Conservation (phyloP, 30 jellyfish, hydroid and myxozoan genomes). For the Sanderia malayensis region DNA sequence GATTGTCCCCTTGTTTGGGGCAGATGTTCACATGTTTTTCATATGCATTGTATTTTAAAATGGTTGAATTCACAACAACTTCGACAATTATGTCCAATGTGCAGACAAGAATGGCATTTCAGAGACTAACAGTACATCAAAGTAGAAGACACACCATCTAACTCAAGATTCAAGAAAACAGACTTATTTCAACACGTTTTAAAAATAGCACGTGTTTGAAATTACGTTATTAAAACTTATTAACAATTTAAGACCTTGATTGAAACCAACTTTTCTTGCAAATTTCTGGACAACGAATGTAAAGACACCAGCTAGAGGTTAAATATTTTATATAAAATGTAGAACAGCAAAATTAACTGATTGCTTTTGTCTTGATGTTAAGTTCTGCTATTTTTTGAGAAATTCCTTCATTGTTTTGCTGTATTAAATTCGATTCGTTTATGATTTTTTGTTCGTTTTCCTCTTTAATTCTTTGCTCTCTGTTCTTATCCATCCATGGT, state of each 20-base stretch:
- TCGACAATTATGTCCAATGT: conserved; percentile 96
- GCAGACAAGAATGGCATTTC: conserved; percentile 98
- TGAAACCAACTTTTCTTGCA: too few relatives aligned
- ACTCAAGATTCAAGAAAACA: not conserved
- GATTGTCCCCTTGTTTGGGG: conserved; percentile 99
- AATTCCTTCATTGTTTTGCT: not conserved
- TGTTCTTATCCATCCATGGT: conserved; percentile 65
- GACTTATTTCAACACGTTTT: too few relatives aligned
- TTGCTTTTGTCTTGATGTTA: conserved; percentile 15
- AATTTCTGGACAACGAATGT: too few relatives aligned
- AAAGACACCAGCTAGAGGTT: too few relatives aligned
- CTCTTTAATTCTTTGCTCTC: conserved; percentile 21
- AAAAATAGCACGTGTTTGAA: too few relatives aligned
- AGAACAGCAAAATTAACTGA: too few relatives aligned
- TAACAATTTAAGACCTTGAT: too few relatives aligned
- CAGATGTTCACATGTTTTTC: conserved; percentile 94
- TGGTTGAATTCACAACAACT: conserved; percentile 94
- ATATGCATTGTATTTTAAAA: conserved; percentile 95
- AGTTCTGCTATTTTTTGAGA: conserved; percentile 39
- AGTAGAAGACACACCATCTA: too few relatives aligned
- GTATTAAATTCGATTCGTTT: not conserved
- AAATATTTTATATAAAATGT: too few relatives aligned
- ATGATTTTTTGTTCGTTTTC: conserved; percentile 37
- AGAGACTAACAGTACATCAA: conserved; percentile 60
- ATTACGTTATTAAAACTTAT: too few relatives aligned